phyloP scores from a whole-genome alignment of 2,113 vertebrate genomes.

The Heterotis niloticus region DNA sequence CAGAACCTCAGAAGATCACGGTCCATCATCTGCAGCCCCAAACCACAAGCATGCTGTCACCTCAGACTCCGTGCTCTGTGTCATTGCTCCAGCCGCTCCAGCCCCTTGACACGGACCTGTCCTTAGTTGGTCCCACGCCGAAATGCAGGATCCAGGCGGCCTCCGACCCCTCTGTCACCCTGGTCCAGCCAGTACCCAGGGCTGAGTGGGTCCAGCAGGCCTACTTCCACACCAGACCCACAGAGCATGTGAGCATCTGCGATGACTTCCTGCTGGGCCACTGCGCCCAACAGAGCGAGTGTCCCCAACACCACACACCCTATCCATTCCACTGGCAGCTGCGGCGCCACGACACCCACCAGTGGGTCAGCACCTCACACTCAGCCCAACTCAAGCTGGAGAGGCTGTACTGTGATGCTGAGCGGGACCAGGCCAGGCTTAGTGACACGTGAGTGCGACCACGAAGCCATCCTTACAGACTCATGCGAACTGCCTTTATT shows the following conservation, averaged over 20 bases:
- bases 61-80: neutral
- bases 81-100: constrained; percentile 17
- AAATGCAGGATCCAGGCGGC: neutral
- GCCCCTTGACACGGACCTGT: neutral
- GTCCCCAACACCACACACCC: constrained; percentile 52
- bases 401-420: constrained; percentile 44
- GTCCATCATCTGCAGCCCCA: neutral
- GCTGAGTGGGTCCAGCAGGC: constrained; percentile 20
- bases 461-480: too few species aligned
- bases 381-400: constrained; percentile 43
- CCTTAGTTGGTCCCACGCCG: neutral
- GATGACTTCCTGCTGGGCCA: constrained; percentile 42
- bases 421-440: neutral
- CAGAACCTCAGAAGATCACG: neutral
- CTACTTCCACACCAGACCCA: constrained; percentile 37
- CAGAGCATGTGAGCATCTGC: constrained; percentile 41
- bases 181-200: neutral
- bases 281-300: constrained; percentile 22
- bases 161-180: neutral
- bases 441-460: constrained; percentile 37
- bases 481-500: too few species aligned
- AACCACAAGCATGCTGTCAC: neutral
- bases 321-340: constrained; percentile 58
- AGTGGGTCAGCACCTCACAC: constrained; percentile 40
- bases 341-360: neutral